phyloP scores from a whole-genome alignment of 2,888 invertebrate genomes.

The Lasioglossum figueresi region DNA sequence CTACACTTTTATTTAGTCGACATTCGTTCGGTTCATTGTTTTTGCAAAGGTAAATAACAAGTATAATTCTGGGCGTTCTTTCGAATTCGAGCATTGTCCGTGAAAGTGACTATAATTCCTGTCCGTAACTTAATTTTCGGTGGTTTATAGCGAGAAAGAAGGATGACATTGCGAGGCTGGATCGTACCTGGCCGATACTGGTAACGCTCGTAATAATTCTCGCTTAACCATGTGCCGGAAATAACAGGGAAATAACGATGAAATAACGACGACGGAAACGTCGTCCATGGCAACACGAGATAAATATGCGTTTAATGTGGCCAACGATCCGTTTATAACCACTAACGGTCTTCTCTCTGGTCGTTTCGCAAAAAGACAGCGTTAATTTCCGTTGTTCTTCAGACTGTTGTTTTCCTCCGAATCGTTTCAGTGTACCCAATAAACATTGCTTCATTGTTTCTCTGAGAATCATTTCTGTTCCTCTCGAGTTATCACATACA shows the following conservation, averaged over 20 bases:
- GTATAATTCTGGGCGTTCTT: constrained; percentile 31
- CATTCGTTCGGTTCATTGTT: background rate
- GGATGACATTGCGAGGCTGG: constrained; percentile 43
- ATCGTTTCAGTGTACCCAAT: background rate
- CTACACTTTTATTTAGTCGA: background rate
- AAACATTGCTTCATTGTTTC: constrained; percentile 3
- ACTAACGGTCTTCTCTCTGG: constrained; percentile 30
- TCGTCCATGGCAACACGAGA: constrained; percentile 53
- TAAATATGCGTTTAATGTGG: constrained; percentile 64
- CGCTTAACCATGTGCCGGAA: constrained; percentile 74
- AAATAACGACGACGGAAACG: constrained; percentile 77
- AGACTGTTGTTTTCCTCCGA: background rate
- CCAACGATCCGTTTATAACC: constrained; percentile 45
- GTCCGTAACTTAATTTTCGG: constrained; percentile 53
- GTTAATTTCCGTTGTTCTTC: constrained; percentile 26
- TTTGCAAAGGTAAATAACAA: background rate
- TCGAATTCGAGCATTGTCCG: constrained; percentile 28
- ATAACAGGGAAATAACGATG: constrained; percentile 76
- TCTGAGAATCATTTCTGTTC: background rate
- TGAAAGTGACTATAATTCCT: constrained; percentile 57
- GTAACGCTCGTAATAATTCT: constrained; percentile 74
- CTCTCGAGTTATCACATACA: background rate
- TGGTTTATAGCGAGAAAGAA: constrained; percentile 51
- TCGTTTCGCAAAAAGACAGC: background rate
- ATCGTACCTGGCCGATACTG: constrained; percentile 42